A percentile compares a stretch with the other conserved stretches of the same genome.
These are phyloP conservation scores for Drosophila fungiperda DNA, from an alignment of 2,888 invertebrate species.

Conservation along the genomic window DNA sequence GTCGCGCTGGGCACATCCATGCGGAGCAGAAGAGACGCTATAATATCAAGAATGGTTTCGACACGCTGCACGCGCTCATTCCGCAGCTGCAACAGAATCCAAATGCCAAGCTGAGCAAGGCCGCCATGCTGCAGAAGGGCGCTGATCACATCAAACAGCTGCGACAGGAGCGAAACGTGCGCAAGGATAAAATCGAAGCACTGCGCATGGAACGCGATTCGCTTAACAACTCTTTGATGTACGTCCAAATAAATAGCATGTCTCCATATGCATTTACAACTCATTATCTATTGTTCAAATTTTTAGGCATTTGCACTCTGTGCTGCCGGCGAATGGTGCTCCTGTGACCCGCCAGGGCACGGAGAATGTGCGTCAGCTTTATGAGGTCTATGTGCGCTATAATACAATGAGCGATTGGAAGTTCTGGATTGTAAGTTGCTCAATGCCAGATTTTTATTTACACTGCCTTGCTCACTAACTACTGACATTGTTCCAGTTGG, in stretches of 20 bases:
- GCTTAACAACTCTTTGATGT: slow-evolving; percentile 96
- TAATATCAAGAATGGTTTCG: slow-evolving; percentile 98
- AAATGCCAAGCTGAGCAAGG: slow-evolving; percentile 96
- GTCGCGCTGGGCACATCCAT: slow-evolving; percentile 95
- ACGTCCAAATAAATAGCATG: slow-evolving; percentile 52
- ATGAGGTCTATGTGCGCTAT: slow-evolving; percentile 94
- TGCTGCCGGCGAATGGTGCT: slow-evolving; percentile 97
- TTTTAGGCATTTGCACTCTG: slow-evolving; percentile 94
- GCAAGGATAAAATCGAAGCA: slow-evolving; percentile 95
- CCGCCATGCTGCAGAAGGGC: slow-evolving; percentile 98
- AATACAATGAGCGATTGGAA: slow-evolving; percentile 97
- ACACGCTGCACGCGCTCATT: slow-evolving; percentile 95
- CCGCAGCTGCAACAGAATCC: slow-evolving; percentile 96
- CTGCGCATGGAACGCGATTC: slow-evolving; percentile 95
- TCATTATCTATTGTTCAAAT: no score
- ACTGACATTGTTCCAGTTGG: slow-evolving; percentile 89
- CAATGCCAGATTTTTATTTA: background rate
- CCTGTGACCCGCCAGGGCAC: slow-evolving; percentile 96
- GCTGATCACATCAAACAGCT: slow-evolving; percentile 97
- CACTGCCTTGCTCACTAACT: background rate
- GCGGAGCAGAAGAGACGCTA: slow-evolving; percentile 98
- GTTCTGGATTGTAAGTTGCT: slow-evolving; percentile 95
- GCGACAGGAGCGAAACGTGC: slow-evolving; percentile 92
- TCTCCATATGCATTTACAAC: background rate
- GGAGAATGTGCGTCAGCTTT: slow-evolving; percentile 96